A percentile compares a stretch with the other conserved stretches of the same genome.
phyloP scores from a whole-genome alignment of 2,113 vertebrate species.

The Ceyx margarethae region DNA sequence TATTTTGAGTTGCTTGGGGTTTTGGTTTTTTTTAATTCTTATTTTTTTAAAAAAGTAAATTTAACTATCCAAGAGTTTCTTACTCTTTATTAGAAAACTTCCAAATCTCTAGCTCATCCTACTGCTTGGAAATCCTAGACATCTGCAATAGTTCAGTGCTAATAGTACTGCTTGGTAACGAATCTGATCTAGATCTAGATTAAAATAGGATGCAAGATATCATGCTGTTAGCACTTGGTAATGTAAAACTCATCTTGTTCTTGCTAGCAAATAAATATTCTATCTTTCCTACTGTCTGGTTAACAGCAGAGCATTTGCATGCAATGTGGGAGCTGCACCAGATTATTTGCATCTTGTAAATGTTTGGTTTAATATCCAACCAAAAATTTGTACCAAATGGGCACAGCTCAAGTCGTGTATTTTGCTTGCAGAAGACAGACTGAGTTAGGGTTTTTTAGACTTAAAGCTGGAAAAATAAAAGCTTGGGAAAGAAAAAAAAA shows the following conservation, averaged over 20 bases:
- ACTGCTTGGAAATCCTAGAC: not conserved
- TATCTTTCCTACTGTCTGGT: not conserved
- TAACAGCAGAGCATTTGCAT: not conserved
- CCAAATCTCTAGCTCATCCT: not conserved
- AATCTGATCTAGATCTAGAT: slow-evolving; percentile 4
- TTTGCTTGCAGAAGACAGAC: slow-evolving; percentile 42
- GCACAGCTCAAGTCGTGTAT: not conserved
- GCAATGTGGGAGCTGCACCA: not conserved
- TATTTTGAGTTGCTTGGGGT: not conserved
- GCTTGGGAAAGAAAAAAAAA: not conserved
- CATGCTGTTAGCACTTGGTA: not conserved
- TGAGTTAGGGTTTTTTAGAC: slow-evolving; percentile 20
- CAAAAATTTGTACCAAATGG: slow-evolving; percentile 61
- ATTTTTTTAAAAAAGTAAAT: not conserved
- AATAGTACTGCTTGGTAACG: not conserved
- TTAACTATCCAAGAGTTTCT: not conserved
- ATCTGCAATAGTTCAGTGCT: not conserved
- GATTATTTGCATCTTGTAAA: slow-evolving; percentile 37
- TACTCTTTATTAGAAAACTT: not conserved
- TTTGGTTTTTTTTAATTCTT: too few relatives aligned
- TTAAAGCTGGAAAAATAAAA: slow-evolving; percentile 53
- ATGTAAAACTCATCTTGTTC: not conserved
- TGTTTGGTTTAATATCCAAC: not conserved
- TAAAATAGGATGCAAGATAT: not conserved
- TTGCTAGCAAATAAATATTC: not conserved